Conservation (phyloP, 1,140 invertebrate genomes). For the Cotesia vestalis region DNA sequence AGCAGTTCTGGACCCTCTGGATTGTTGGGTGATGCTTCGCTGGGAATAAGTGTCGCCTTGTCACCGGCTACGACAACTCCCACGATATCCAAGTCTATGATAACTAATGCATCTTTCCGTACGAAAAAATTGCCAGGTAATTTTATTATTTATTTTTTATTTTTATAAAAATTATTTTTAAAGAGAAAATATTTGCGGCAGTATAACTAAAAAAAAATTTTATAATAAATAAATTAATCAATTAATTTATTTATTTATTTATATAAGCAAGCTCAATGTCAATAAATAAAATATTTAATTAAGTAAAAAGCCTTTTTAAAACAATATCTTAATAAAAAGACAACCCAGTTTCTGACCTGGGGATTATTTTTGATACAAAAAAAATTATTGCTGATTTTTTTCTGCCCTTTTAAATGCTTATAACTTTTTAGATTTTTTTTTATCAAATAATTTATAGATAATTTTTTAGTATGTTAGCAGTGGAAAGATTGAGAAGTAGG, state of each 20-base stretch:
- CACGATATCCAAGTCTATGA: constrained; percentile 90
- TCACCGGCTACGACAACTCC: constrained; percentile 83
- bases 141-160: constrained; percentile 36
- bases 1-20: constrained; percentile 79
- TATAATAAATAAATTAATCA: too few species aligned
- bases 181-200: not conserved
- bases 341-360: too few species aligned
- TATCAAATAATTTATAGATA: too few species aligned
- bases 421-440: not conserved
- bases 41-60: constrained; percentile 81
- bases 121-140: constrained; percentile 93
- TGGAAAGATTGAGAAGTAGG: too few species aligned
- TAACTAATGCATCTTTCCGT: constrained; percentile 95
- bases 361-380: too few species aligned
- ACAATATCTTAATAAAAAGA: too few species aligned
- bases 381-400: too few species aligned
- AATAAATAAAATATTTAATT: not conserved
- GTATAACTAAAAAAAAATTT: too few species aligned
- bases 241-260: not conserved
- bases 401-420: too few species aligned
- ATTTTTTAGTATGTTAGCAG: too few species aligned
- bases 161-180: constrained; percentile 30
- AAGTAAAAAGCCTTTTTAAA: not conserved
- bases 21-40: constrained; percentile 78
- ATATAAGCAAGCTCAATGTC: not conserved